phyloP scores from a whole-genome alignment of 1,140 invertebrate species.

The fruit fly (Drosophila melanogaster) region Release_6_plus_ISO1_MT NC_004354.4:11528501-11529000 shows the following conservation, averaged over 20 bases:
- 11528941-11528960: background rate
- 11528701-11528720: slow-evolving; percentile 11
- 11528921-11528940: background rate
- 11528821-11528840: background rate
- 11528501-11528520: too few species aligned
- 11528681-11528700: slow-evolving; percentile 70
- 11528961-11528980: background rate
- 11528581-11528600: background rate
- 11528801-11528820: background rate
- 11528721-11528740: slow-evolving; percentile 7
- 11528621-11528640: slow-evolving; percentile 44
- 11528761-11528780: slow-evolving; percentile 63
- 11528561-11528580: background rate
- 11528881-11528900: background rate
- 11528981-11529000: slow-evolving; percentile 10
- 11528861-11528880: background rate
- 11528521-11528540: background rate
- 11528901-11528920: background rate
- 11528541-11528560: background rate
- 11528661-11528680: background rate
- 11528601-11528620: slow-evolving; percentile 19
- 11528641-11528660: slow-evolving; percentile 44
- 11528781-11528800: slow-evolving; percentile 21
- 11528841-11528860: background rate
- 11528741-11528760: slow-evolving; percentile 41